Conservation (phyloP, 2,888 invertebrate species). For the Perithous albicinctus region DNA sequence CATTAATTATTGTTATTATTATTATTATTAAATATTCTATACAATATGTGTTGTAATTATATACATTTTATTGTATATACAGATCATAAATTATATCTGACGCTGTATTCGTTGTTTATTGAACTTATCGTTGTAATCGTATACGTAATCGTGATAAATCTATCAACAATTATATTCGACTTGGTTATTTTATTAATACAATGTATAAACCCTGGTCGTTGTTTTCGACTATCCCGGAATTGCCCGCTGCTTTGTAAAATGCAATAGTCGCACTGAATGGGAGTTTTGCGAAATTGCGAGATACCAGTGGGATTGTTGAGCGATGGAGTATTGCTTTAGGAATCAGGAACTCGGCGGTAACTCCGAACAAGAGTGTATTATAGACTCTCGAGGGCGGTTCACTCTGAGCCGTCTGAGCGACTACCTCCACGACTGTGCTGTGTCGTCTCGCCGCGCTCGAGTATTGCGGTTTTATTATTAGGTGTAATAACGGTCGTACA, state of each 20-base stretch:
- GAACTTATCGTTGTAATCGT: conserved; percentile 30
- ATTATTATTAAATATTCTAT: conserved; percentile 21
- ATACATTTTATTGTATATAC: conserved; percentile 56
- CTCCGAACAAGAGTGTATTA: conserved; percentile 60
- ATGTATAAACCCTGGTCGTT: neutral
- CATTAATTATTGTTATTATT: conserved; percentile 23
- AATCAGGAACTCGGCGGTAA: conserved; percentile 60
- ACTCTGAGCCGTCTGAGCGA: conserved; percentile 34
- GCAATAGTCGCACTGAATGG: conserved; percentile 34
- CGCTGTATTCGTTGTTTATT: conserved; percentile 14
- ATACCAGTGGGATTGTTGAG: conserved; percentile 50
- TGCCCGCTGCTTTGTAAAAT: conserved; percentile 20
- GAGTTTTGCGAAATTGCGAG: conserved; percentile 50
- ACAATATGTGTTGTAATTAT: conserved; percentile 22
- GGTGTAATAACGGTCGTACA: conserved; percentile 81
- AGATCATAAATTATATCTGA: conserved; percentile 41
- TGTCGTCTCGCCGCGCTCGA: conserved; percentile 51
- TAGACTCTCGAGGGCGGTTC: conserved; percentile 35
- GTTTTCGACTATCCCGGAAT: neutral
- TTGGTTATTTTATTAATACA: neutral
- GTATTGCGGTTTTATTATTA: conserved; percentile 83
- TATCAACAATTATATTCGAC: conserved; percentile 33
- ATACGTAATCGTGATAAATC: conserved; percentile 39
- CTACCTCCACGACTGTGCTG: conserved; percentile 6
- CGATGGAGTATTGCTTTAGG: conserved; percentile 60